Base-by-base conservation (phyloP, 2,113 vertebrate species). In the Chaenocephalus aceratus region DNA sequence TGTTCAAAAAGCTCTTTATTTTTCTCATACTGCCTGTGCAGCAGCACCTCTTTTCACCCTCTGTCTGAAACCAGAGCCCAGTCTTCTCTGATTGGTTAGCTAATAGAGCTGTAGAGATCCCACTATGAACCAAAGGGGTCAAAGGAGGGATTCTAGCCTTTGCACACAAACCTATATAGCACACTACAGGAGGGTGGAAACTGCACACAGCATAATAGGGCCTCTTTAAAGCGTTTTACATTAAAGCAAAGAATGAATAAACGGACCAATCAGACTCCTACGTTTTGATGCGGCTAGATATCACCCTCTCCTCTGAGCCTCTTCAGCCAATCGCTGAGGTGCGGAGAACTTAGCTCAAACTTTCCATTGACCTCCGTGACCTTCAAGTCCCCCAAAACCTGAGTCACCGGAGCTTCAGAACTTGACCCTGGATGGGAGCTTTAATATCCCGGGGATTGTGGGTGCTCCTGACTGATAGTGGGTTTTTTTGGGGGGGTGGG, bases 381-480 rank as follows among this genome's bases (percentile, higher is more conserved):
- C 89, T 79, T 44, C 61, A 72, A 79, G 73, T 73, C 72, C 84
- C 80, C 16, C 80, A 59, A 26, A 71, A 59, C 57, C 57, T 61
- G 74, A 78, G 72, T 85, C 87, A 78, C 79, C 68, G 26, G 4
- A 79, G 75, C 69, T 72, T 89, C 77, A 75, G 84, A 89, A 87
- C 80, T 88, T 72, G 86, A 86, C 80, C 86, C 80, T 87, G 79
- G 88, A 75, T 79, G 58, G 52, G 87, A 90, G 67, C 90, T 90
- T 86, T 87, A 93, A 91, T 91, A 89, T 90, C 84, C 79, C 10
- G 66, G 84, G 85, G 83, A 89, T 83, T 88, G 85, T 71, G 88
- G 85, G 83, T 87, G 91, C 85, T 93, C 77, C 77, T 85, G 87
- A 88, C 86, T 89, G 93, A 93, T 92, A 89, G 85, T 82, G 86